A percentile compares a stretch with the other conserved stretches of the same genome.
Conservation (phyloP, 2,797 vertebrate species). For the Cirrhinus mrigala region DNA sequence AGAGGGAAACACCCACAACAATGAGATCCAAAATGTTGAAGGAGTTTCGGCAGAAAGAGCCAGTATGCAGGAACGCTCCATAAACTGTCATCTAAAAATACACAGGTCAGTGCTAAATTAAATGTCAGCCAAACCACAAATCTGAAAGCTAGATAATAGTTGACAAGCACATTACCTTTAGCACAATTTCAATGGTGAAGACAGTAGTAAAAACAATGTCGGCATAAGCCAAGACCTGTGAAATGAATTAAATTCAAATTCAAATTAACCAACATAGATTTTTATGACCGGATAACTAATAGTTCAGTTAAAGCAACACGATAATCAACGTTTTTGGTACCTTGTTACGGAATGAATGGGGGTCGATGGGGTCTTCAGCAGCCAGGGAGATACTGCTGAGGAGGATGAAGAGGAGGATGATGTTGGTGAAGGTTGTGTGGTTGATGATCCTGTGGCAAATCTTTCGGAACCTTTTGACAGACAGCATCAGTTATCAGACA, state of each 20-base stretch:
- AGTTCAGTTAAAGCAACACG: neutral
- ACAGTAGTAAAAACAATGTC: conserved; percentile 95
- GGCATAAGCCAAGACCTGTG: conserved; percentile 91
- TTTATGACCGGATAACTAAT: neutral
- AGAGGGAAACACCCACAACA: conserved; percentile 94
- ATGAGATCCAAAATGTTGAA: conserved; percentile 98
- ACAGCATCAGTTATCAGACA: conserved; percentile 6
- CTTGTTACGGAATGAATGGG: conserved; percentile 91
- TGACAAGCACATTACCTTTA: conserved; percentile 84
- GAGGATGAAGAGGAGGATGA: conserved; percentile 97
- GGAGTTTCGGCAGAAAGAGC: conserved; percentile 97
- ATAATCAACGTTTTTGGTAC: conserved; percentile 68
- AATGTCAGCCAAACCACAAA: conserved; percentile 12
- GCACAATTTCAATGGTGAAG: conserved; percentile 95
- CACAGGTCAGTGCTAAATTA: neutral
- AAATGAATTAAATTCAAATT: too few species aligned
- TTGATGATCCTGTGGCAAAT: conserved; percentile 95
- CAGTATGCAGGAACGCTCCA: conserved; percentile 94
- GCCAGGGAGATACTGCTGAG: conserved; percentile 96
- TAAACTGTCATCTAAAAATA: conserved; percentile 92
- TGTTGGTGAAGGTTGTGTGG: conserved; percentile 96
- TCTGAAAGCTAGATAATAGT: neutral
- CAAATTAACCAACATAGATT: neutral
- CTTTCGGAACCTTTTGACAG: conserved; percentile 85
- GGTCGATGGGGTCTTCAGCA: conserved; percentile 95